Conservation (phyloP, 2,888 invertebrate species). For the Limnephilus lunatus region DNA sequence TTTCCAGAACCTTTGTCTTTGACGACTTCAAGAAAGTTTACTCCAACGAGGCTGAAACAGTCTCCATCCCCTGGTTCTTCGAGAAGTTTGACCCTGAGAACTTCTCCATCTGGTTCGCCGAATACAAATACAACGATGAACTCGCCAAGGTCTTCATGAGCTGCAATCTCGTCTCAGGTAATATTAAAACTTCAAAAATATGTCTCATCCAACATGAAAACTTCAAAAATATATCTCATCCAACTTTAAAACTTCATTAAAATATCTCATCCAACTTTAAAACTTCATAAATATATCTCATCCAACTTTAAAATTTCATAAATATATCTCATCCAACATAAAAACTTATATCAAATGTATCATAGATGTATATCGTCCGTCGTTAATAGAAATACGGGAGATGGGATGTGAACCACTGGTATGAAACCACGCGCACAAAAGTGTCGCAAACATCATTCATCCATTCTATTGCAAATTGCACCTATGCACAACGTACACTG, state of each 20-base stretch:
- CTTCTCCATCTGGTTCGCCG: slow-evolving; percentile 98
- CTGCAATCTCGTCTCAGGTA: slow-evolving; percentile 96
- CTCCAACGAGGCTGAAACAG: slow-evolving; percentile 95
- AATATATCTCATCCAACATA: no score
- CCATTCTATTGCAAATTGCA: no score
- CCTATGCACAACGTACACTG: no score
- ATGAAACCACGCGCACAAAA: no score
- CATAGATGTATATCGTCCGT: no score
- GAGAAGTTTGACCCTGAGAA: slow-evolving; percentile 97
- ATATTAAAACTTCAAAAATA: slow-evolving; percentile 64
- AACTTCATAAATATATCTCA: slow-evolving; percentile 62
- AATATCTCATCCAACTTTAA: background rate
- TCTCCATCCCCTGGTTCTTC: slow-evolving; percentile 98
- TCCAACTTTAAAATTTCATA: no score
- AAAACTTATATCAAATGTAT: no score
- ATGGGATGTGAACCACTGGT: no score
- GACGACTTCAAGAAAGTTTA: slow-evolving; percentile 98
- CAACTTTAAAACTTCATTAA: slow-evolving; percentile 60
- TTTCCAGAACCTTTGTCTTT: slow-evolving; percentile 88
- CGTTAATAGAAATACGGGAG: no score
- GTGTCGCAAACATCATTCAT: no score
- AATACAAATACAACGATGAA: slow-evolving; percentile 97
- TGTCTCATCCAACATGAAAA: background rate
- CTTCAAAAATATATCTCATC: slow-evolving; percentile 63
- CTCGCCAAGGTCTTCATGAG: slow-evolving; percentile 97